Conservation (phyloP, 1,140 invertebrate genomes). For the Drosophila nebulosa region DNA sequence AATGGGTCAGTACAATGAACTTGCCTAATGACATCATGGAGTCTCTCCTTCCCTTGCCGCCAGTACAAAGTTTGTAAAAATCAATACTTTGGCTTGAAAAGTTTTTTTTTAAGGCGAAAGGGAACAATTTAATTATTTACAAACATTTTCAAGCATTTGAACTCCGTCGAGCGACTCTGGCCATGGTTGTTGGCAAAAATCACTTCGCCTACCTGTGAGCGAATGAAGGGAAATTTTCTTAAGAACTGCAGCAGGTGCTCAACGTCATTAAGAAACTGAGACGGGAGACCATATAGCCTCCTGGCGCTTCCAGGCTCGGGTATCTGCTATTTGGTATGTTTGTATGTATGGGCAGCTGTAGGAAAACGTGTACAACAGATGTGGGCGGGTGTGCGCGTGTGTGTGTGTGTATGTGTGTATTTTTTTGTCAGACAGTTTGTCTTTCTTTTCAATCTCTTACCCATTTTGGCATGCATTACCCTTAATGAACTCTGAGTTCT, state of each 20-base stretch:
- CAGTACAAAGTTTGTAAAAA: conserved; percentile 33
- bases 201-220: conserved; percentile 37
- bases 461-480: conserved; percentile 72
- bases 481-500: conserved; percentile 67
- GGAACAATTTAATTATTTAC: conserved; percentile 64
- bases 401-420: not conserved
- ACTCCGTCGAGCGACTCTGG: not conserved
- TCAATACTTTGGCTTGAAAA: conserved; percentile 37
- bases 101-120: not conserved
- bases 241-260: conserved; percentile 66
- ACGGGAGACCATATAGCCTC: not conserved
- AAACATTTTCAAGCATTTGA: conserved; percentile 25
- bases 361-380: too few species aligned
- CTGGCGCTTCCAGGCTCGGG: not conserved
- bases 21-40: not conserved
- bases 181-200: conserved; percentile 17
- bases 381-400: conserved; percentile 6
- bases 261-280: conserved; percentile 49
- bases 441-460: conserved; percentile 34
- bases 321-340: not conserved
- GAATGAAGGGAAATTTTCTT: conserved; percentile 50
- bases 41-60: not conserved
- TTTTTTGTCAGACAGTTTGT: conserved; percentile 54
- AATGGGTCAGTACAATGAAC: conserved; percentile 50
- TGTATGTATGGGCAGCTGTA: conserved; percentile 21